Evolutionary conservation across 1,140 invertebrate genomes (phyloP), one percentile per base, ranked within the genome.

Genomic region (Oryctes rhinoceros): DNA sequence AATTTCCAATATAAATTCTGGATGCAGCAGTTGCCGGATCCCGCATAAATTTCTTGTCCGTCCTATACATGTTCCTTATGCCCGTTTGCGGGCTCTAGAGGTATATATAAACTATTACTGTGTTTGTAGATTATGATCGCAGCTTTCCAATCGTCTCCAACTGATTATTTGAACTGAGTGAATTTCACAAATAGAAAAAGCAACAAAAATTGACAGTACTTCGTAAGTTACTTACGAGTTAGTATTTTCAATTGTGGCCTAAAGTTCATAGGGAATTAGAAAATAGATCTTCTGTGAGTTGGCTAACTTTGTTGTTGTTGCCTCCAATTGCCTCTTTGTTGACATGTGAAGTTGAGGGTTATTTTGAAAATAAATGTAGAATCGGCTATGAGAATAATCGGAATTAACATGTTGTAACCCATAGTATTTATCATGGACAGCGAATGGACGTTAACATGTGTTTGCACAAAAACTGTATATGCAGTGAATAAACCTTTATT

Each of bases 1-100:
- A 84, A 83, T 93, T 92, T 11, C 94, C 95, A 47, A 96, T 89
- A 86, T 95, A 96, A 83, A 96, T 92, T 75, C 95, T 89, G 83
- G 92, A 91, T 82, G 91, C 91, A 4, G 92, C 90, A 5, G 94
- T 92, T 20, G 90, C 89, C 15, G 93, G 92, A 88, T 96, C 92
- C 87, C 92, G 93, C 87, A 93, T 85, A 81, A 91, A 87, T 67
- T 86, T 83, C 81, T 87, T 87, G 77, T 88, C 87, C 74, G 86
- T 86, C 53, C 86, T 81, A 81, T 87, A 87, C 87, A 87, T 87
- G 35, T 76, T 53, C n/a, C 20, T 67, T 18, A 67, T 24, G 13
- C 13, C 13, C 4, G 7, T 24, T 24, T 67, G 20, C 9, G 9
- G 24, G 24, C 24, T 30, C 9, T 44, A 3, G 5, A 5, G 39